Evolutionary conservation across 2,113 vertebrate genomes (phyloP).

Genomic region (Dromiciops gliroides): DNA sequence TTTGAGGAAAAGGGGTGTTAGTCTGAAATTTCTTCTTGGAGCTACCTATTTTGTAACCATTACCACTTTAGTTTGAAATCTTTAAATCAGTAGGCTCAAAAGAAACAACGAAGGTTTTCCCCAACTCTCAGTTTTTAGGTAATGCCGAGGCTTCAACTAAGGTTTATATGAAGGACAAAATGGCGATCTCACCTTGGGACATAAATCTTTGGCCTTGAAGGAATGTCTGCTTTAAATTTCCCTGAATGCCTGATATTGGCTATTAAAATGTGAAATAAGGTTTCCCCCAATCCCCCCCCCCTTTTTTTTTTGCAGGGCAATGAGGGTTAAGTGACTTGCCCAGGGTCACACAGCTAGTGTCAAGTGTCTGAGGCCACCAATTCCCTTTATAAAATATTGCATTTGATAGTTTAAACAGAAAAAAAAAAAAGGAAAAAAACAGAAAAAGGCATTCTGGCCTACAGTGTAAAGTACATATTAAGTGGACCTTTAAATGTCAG

Average conservation of each 20-base stretch:
- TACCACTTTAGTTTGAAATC: not conserved
- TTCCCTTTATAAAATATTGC: not conserved
- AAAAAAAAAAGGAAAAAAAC: too few relatives aligned
- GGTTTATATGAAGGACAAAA: not conserved
- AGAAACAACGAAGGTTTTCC: not conserved
- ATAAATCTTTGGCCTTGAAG: not conserved
- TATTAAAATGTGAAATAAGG: not conserved
- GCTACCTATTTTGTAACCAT: not conserved
- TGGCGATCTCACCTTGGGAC: not conserved
- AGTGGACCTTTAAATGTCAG: not conserved
- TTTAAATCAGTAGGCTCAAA: not conserved
- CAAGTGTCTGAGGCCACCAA: too few relatives aligned
- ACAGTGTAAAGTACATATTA: not conserved
- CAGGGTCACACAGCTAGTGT: too few relatives aligned
- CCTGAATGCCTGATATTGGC: not conserved
- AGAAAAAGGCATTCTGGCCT: not conserved
- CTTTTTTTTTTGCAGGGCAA: too few relatives aligned
- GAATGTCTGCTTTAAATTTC: not conserved
- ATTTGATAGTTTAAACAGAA: not conserved
- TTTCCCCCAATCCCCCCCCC: not conserved
- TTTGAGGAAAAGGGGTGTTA: not conserved
- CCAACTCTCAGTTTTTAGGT: not conserved
- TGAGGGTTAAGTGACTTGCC: too few relatives aligned
- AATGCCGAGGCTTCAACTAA: not conserved
- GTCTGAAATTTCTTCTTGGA: not conserved